Percentiles rank a stretch among this genome's conserved stretches.
These are phyloP conservation scores for Oligia fasciuncula DNA, from an alignment of 2,888 invertebrate species.

Conservation along the genomic window DNA sequence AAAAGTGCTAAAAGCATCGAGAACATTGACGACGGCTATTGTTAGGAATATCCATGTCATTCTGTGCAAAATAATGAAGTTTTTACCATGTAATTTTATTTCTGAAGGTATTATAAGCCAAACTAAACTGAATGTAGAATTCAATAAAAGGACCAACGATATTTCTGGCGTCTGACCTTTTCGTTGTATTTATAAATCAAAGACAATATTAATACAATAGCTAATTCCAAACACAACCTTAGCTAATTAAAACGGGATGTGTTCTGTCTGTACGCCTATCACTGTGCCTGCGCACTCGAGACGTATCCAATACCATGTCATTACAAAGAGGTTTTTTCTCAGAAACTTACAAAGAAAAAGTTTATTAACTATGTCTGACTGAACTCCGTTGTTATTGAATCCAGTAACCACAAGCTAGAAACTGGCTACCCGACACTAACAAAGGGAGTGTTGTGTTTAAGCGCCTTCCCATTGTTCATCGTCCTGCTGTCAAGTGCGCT, in stretches of 20 bases:
- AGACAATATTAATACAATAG: neutral
- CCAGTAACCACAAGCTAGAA: slow-evolving; percentile 45
- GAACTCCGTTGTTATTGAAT: slow-evolving; percentile 52
- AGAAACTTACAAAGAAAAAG: slow-evolving; percentile 33
- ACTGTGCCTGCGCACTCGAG: too few species aligned
- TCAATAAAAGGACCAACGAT: slow-evolving; percentile 2
- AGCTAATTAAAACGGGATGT: slow-evolving; percentile 25
- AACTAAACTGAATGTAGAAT: slow-evolving; percentile 5
- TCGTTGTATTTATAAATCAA: neutral
- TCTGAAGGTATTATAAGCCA: slow-evolving; percentile 21
- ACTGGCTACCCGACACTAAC: slow-evolving; percentile 45
- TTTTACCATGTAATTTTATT: slow-evolving; percentile 56
- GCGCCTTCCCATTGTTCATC: slow-evolving; percentile 58
- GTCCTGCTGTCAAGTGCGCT: slow-evolving; percentile 44
- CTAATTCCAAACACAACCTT: neutral
- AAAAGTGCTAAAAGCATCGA: slow-evolving; percentile 51
- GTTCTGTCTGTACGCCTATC: neutral
- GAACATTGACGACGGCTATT: slow-evolving; percentile 60
- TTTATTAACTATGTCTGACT: slow-evolving; percentile 26
- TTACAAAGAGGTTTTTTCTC: slow-evolving; percentile 23
- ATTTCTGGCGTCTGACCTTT: neutral
- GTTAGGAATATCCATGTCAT: slow-evolving; percentile 69
- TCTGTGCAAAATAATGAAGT: slow-evolving; percentile 47
- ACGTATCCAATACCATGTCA: slow-evolving; percentile 7
- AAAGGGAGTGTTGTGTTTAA: slow-evolving; percentile 57